Conservation (phyloP, 2,888 invertebrate species). For the Mythimna pallens region DNA sequence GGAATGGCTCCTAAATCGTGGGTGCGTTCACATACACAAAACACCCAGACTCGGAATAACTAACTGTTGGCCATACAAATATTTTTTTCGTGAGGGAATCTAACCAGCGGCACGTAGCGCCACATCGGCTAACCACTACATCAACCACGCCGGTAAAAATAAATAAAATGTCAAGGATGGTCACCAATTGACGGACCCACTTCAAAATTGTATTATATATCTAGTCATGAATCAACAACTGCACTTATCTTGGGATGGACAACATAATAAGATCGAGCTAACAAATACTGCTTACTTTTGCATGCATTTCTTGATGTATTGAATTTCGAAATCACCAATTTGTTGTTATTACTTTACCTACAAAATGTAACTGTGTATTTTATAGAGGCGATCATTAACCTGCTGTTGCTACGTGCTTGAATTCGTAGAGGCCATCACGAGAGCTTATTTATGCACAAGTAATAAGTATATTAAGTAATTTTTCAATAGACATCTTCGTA, state of each 20-base stretch:
- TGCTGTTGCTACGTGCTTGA: slow-evolving; percentile 27
- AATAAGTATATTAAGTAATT: background rate
- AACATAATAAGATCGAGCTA: background rate
- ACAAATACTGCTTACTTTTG: background rate
- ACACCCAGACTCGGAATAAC: too few relatives aligned
- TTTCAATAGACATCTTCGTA: slow-evolving; percentile 1
- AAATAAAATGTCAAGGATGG: too few relatives aligned
- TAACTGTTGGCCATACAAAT: too few relatives aligned
- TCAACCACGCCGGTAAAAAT: too few relatives aligned
- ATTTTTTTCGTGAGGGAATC: too few relatives aligned
- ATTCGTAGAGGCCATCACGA: background rate
- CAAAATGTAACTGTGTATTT: background rate
- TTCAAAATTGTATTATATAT: too few relatives aligned
- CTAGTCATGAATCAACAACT: too few relatives aligned
- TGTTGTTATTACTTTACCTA: background rate
- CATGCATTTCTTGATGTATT: background rate
- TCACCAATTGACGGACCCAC: too few relatives aligned
- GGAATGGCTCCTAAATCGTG: too few relatives aligned
- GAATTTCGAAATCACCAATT: background rate
- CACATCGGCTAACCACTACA: too few relatives aligned
- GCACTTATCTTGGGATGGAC: background rate
- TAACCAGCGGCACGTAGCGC: too few relatives aligned
- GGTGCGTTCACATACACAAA: too few relatives aligned
- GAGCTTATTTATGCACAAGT: background rate
- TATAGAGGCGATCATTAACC: slow-evolving; percentile 7